Conservation (phyloP, 2,797 vertebrate species). For the Clarias platycephalus region DNA sequence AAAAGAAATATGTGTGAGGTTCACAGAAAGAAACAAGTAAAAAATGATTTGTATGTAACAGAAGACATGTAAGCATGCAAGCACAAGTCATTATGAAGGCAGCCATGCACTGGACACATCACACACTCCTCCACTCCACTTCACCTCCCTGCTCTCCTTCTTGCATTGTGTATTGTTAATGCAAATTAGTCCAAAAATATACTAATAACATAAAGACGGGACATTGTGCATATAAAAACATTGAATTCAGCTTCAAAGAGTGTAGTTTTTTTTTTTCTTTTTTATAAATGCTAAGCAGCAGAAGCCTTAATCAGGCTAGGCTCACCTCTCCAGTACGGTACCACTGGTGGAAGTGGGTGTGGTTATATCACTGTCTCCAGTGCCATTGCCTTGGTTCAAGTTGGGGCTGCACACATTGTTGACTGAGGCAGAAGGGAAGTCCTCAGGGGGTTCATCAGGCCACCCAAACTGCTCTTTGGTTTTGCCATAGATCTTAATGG, state of each 20-base stretch:
- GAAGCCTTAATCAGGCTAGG: neutral
- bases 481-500: slow-evolving; percentile 97
- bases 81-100: slow-evolving; percentile 70
- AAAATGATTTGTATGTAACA: slow-evolving; percentile 78
- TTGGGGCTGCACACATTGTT: slow-evolving; percentile 95
- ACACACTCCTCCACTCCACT: slow-evolving; percentile 47
- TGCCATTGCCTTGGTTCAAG: slow-evolving; percentile 87
- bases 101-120: slow-evolving; percentile 75
- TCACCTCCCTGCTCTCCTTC: slow-evolving; percentile 25
- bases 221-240: slow-evolving; percentile 25
- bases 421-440: slow-evolving; percentile 91
- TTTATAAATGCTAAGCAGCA: neutral
- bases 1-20: slow-evolving; percentile 92
- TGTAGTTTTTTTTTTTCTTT: neutral
- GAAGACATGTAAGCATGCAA: slow-evolving; percentile 74
- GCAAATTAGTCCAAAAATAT: slow-evolving; percentile 9
- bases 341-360: slow-evolving; percentile 82
- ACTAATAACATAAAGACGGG: slow-evolving; percentile 13
- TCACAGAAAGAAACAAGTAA: slow-evolving; percentile 86
- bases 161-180: slow-evolving; percentile 5
- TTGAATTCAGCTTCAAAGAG: neutral
- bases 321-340: slow-evolving; percentile 93
- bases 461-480: slow-evolving; percentile 99
- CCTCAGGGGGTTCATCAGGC: slow-evolving; percentile 96
- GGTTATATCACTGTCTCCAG: slow-evolving; percentile 82